Evolutionary conservation across 92 coral and sea anemone species (phyloP).

Genomic region (Chrysogorgia sp.): DNA sequence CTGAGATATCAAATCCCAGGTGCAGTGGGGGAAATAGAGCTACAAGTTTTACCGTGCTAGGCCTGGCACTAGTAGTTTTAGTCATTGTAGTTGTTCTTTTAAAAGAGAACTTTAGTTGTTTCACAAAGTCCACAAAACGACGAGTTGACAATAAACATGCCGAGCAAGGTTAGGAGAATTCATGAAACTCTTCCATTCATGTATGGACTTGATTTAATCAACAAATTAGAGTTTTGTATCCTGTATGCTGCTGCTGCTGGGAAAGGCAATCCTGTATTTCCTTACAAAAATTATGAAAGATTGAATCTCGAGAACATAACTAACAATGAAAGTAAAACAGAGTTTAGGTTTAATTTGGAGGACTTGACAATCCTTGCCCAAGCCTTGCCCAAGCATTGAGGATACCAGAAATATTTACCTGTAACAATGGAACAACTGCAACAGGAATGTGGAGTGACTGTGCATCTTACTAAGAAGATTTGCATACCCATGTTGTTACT

Average conservation of each 20-base stretch:
- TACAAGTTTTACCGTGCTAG: conserved; percentile 50
- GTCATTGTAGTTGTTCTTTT: conserved; percentile 46
- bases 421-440: conserved; percentile 66
- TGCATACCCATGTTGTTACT: conserved; percentile 35
- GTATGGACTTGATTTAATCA: conserved; percentile 16
- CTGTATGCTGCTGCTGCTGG: conserved; percentile 4
- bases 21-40: too few species aligned
- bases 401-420: conserved; percentile 56
- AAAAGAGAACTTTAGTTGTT: conserved; percentile 49
- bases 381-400: conserved; percentile 50
- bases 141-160: neutral
- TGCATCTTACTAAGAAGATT: conserved; percentile 14
- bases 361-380: conserved; percentile 54
- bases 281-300: neutral
- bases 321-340: conserved; percentile 35
- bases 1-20: too few species aligned
- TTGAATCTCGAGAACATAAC: neutral
- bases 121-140: conserved; percentile 14
- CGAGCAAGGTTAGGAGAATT: too few species aligned
- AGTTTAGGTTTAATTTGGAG: conserved; percentile 50
- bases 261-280: neutral
- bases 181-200: neutral
- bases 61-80: conserved; percentile 41
- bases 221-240: conserved; percentile 45
- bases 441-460: conserved; percentile 45